Conservation (phyloP, 2,797 vertebrate species). For the Gouania willdenowi region DNA sequence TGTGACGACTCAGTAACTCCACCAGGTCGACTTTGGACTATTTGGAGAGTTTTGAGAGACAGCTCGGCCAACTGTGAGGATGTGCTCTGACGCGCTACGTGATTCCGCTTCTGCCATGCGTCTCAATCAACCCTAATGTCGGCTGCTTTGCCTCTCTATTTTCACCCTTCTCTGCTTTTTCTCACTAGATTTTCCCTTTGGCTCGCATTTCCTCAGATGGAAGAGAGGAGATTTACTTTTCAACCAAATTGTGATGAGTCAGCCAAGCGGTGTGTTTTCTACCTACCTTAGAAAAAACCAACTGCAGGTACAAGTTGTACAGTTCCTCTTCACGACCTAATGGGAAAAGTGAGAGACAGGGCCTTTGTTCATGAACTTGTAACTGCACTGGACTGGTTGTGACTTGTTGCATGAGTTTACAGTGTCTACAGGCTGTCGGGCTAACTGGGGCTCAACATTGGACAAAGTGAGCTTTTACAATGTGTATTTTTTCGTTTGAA, state of each 20-base stretch:
- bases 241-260: slow-evolving; percentile 72
- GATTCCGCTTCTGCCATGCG: slow-evolving; percentile 58
- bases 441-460: slow-evolving; percentile 55
- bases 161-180: slow-evolving; percentile 12
- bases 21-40: slow-evolving; percentile 70
- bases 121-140: slow-evolving; percentile 73
- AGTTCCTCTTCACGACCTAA: slow-evolving; percentile 60
- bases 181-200: neutral
- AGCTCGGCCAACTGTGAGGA: slow-evolving; percentile 69
- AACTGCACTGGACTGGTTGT: slow-evolving; percentile 46
- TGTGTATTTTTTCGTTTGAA: neutral
- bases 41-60: slow-evolving; percentile 74
- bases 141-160: slow-evolving; percentile 32
- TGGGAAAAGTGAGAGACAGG: slow-evolving; percentile 48
- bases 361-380: slow-evolving; percentile 61
- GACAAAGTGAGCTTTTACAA: slow-evolving; percentile 27
- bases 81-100: slow-evolving; percentile 64
- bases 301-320: slow-evolving; percentile 61
- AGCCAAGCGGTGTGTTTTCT: slow-evolving; percentile 63
- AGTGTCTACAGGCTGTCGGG: slow-evolving; percentile 51
- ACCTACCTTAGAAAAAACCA: slow-evolving; percentile 52
- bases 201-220: slow-evolving; percentile 38
- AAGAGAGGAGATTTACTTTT: slow-evolving; percentile 47
- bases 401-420: slow-evolving; percentile 55
- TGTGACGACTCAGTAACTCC: slow-evolving; percentile 74